Base-by-base conservation (phyloP, 2,113 vertebrate species). In the Donacobius atricapilla region DNA sequence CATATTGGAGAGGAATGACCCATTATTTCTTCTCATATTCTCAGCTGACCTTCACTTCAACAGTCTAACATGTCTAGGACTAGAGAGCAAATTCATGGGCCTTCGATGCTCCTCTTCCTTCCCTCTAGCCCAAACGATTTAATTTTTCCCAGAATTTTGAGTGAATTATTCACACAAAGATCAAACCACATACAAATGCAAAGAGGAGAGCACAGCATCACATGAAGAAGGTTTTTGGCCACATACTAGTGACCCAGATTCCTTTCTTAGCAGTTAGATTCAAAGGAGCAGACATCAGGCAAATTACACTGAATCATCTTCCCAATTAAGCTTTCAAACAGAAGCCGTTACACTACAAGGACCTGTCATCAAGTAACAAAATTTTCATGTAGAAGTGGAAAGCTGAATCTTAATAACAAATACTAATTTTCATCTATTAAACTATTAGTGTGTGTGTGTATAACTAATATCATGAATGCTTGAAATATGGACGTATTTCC, bases 361-460 rank as follows among this genome's bases (percentile, higher is more conserved):
- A 48, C 23, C 21, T 94, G 53, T 39, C 80, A 89, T 61, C 77
- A 86, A 75, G 48, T 30, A 65, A 90, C 84, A 90, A 75, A 86
- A n/a, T 56, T 73, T 83, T 96, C 79, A 91, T 2, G 4, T 77
- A 68, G 81, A 96, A 97, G 64, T 78, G 69, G 50, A 88, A 95
- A 83, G 30, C 47, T 60, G 82, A 93, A 85, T 83, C 51, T 83
- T 81, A 64, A 77, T 10, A 95, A 75, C 22, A 94, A 96, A 50
- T 39, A n/a, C n/a, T n/a, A n/a, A 92, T 92, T 95, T 94, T 84
- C 39, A 69, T 71, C 71, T 81, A 40, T 35, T 79, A 61, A 83
- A 92, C 77, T 40, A 23, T 23, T 28, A 42, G 40, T 45, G 17
- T 45, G 21, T n/a, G 33, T 75, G 40, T 69, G 7, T 42, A 48